Evolutionary conservation across 2,888 invertebrate species (phyloP).

Genomic region (Melanargia galathea): DNA sequence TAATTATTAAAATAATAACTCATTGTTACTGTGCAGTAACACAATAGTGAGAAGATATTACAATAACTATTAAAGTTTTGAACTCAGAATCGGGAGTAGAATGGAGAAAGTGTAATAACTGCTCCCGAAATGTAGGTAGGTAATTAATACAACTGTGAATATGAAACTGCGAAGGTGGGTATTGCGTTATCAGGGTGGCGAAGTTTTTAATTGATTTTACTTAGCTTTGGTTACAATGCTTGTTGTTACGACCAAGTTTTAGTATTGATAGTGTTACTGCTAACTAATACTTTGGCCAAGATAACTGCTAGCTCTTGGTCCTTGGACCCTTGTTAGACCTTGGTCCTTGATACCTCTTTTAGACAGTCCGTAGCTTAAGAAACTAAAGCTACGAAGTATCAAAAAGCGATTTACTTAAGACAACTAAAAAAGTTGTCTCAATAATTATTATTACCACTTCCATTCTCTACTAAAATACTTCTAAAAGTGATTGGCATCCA

Average conservation of each 20-base stretch:
- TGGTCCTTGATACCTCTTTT: no score
- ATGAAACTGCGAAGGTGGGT: slow-evolving; percentile 4
- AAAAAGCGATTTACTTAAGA: no score
- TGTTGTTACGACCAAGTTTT: not conserved
- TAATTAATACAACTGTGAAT: slow-evolving; percentile 13
- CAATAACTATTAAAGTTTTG: slow-evolving; percentile 10
- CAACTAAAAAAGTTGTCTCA: no score
- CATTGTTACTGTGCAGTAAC: not conserved
- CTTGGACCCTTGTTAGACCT: no score
- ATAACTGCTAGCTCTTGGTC: no score
- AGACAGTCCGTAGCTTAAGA: no score
- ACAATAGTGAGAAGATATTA: slow-evolving; percentile 5
- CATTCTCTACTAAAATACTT: no score
- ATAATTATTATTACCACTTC: no score
- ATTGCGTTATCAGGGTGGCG: not conserved
- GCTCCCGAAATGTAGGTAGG: not conserved
- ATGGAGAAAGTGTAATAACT: not conserved
- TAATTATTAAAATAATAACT: slow-evolving; percentile 3
- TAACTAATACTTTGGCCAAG: no score
- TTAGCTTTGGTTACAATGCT: not conserved
- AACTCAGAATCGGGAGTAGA: not conserved
- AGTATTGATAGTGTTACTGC: no score
- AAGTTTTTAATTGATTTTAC: slow-evolving; percentile 12
- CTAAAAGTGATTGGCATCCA: no score
- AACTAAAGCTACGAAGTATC: no score